Percentiles rank a stretch among this genome's conserved stretches.
Conservation (phyloP, 2,888 invertebrate species). For the Cheilosia pagana region DNA sequence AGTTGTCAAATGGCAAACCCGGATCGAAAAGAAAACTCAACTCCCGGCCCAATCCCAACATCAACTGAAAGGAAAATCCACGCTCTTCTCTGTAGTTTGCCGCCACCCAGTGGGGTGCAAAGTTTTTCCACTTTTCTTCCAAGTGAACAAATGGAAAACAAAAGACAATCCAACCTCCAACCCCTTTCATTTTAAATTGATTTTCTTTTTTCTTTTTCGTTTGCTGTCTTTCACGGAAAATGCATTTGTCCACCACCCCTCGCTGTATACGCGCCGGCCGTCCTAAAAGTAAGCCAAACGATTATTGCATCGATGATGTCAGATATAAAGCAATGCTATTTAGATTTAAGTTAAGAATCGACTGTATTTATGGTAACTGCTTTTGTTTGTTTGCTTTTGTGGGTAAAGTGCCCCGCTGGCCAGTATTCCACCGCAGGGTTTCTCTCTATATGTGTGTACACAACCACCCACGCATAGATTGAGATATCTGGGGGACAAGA, state of each 20-base stretch:
- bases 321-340: slow-evolving; percentile 42
- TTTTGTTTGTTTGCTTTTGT: slow-evolving; percentile 60
- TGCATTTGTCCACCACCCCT: slow-evolving; percentile 21
- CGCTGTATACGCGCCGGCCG: neutral
- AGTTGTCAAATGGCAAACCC: slow-evolving; percentile 32
- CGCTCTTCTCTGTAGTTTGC: neutral
- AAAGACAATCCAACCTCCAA: slow-evolving; percentile 20
- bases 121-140: slow-evolving; percentile 16
- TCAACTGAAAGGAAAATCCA: neutral
- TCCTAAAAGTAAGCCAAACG: slow-evolving; percentile 62
- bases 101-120: neutral
- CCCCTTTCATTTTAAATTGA: slow-evolving; percentile 33
- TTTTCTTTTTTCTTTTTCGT: neutral
- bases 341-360: slow-evolving; percentile 55
- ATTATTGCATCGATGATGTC: slow-evolving; percentile 73
- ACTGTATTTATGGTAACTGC: slow-evolving; percentile 63
- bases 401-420: neutral
- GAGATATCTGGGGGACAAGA: slow-evolving; percentile 10
- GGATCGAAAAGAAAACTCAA: neutral
- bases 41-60: neutral
- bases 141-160: slow-evolving; percentile 23
- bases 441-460: neutral
- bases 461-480: slow-evolving; percentile 10
- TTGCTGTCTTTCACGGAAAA: slow-evolving; percentile 12
- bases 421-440: neutral